Base-by-base conservation (phyloP, 2,113 vertebrate species). In the Sardina pilchardus region DNA sequence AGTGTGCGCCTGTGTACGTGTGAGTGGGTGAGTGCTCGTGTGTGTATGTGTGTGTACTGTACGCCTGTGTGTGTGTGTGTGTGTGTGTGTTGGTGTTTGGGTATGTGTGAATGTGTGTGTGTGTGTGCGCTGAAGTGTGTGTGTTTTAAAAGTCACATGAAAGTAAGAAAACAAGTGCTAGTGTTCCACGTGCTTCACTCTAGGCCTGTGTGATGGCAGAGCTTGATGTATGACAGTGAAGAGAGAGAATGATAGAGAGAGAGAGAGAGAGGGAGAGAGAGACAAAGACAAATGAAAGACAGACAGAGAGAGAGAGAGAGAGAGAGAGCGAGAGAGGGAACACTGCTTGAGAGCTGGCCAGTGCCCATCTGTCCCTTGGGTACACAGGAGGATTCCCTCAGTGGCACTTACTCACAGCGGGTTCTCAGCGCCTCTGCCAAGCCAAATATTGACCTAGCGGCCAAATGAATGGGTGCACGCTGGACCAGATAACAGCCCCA, bases 391-490 rank as follows among this genome's bases (percentile, higher is more conserved):
- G 83, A 88, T 89, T 84, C 82, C 85, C 86, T 85, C 34, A 71
- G 50, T 85, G 86, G 47, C 86, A 89, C 86, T 84, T 88, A 83
- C 44, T 80, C 56, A 67, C 43, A 59, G 56, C 53, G 19, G 86
- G 36, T 47, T 75, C 43, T 85, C 24, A 63, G 53, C 81, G 10
- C 85, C 42, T 6, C 63, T 39, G 82, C 86, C 86, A 84, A 86
- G 83, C 81, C 78, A 90, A 90, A 86, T 89, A 88, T 90, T 90
- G 88, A 88, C 85, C 83, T 82, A 87, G 39, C 83, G 81, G 85
- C 56, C 81, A 84, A 86, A 89, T 87, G 81, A 87, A 83, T 63
- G 63, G 67, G 81, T 82, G 63, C 71, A 81, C 83, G 86, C 67
- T 9, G 63, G 39, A 86, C 80, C 84, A 87, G 82, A 86, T 86